Evolutionary conservation across 2,113 vertebrate species (phyloP).

Genomic region (Ancistrus triradiatus): DNA sequence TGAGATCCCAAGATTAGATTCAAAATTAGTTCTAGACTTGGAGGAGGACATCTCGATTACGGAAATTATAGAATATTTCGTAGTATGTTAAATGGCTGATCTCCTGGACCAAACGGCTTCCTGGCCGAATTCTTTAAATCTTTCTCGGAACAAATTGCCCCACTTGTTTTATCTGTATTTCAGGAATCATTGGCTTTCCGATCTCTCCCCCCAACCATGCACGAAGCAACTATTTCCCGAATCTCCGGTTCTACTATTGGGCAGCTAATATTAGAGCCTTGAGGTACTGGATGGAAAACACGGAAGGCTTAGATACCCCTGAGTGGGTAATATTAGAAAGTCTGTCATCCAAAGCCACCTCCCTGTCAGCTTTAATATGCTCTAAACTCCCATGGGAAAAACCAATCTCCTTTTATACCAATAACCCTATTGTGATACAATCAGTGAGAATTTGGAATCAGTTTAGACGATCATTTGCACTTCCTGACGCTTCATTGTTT

Average conservation of each 20-base stretch:
- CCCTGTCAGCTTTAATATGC: neutral
- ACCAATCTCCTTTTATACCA: neutral
- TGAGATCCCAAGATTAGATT: neutral
- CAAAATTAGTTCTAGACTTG: neutral
- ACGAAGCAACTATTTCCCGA: neutral
- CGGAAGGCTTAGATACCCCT: neutral
- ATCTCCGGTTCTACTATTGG: constrained; percentile 12
- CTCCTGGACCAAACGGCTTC: neutral
- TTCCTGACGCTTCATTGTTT: neutral
- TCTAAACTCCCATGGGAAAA: neutral
- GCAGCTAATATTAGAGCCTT: constrained; percentile 7
- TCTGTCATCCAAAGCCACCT: neutral
- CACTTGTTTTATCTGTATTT: neutral
- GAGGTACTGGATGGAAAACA: neutral
- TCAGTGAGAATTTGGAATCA: constrained; percentile 19
- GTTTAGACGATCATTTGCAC: constrained; percentile 18
- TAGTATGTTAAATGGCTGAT: neutral
- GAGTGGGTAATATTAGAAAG: constrained; percentile 16
- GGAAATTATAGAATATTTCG: neutral
- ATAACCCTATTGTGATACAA: neutral
- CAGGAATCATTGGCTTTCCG: neutral
- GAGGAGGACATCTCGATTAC: neutral
- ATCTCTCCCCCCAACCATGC: neutral
- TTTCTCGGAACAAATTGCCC: neutral
- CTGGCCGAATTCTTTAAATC: neutral